A percentile compares a stretch with the other conserved stretches of the same genome.
Conservation (phyloP, 2,797 vertebrate genomes). For the Argya squamiceps region DNA sequence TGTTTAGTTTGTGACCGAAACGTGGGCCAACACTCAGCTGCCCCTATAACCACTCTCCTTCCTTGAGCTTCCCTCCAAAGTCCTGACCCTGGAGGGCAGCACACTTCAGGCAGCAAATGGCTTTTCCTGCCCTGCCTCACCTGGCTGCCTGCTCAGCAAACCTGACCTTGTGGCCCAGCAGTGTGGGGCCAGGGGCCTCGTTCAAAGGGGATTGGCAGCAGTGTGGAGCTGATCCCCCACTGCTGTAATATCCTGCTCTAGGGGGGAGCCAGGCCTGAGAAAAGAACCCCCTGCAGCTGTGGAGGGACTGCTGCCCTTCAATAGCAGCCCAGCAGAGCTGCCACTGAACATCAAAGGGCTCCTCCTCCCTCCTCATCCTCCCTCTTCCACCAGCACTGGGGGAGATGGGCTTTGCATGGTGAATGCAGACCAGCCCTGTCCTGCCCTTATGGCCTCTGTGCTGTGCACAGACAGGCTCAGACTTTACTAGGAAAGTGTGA, state of each 20-base stretch:
- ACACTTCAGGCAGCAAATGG: not conserved
- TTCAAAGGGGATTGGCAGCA: not conserved
- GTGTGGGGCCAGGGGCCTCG: accelerated
- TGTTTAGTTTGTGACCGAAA: accelerated
- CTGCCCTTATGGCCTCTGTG: not conserved
- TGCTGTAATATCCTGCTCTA: not conserved
- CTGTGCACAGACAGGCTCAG: not conserved
- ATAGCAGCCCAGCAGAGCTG: not conserved
- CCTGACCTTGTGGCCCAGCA: not conserved
- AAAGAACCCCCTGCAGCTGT: not conserved
- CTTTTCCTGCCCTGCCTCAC: not conserved
- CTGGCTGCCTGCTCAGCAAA: not conserved
- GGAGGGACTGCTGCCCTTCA: not conserved
- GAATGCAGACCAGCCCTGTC: accelerated
- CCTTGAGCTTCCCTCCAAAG: not conserved
- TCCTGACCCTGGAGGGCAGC: not conserved
- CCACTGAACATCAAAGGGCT: not conserved
- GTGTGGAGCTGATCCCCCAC: not conserved
- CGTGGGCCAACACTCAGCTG: not conserved
- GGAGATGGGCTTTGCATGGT: not conserved
- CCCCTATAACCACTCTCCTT: not conserved
- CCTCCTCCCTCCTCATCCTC: not conserved
- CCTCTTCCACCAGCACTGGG: not conserved
- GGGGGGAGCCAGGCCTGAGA: not conserved
- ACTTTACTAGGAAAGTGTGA: not conserved